A percentile compares a stretch with the other conserved stretches of the same genome.
Conservation (phyloP, 2,113 vertebrate genomes). For the Melierax canorus region DNA sequence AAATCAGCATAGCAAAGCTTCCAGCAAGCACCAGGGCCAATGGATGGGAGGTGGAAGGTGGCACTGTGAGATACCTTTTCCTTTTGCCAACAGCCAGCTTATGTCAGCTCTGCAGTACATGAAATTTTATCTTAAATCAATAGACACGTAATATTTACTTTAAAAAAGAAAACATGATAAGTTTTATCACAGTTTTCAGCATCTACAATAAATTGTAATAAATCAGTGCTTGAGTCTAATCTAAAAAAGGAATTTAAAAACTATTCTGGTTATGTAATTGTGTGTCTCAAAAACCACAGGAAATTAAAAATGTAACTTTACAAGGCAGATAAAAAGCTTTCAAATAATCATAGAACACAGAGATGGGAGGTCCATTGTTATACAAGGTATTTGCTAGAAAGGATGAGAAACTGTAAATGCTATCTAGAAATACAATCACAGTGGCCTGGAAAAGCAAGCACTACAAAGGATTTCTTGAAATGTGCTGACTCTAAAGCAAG, state of each 20-base stretch:
- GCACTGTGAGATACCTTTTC: not conserved
- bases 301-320: slow-evolving; percentile 30
- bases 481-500: not conserved
- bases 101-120: not conserved
- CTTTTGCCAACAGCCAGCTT: not conserved
- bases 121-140: not conserved
- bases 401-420: not conserved
- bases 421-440: slow-evolving; percentile 17
- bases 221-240: not conserved
- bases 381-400: not conserved
- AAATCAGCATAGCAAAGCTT: not conserved
- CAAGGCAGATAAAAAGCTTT: not conserved
- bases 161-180: not conserved
- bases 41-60: not conserved
- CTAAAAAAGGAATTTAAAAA: not conserved
- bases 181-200: not conserved
- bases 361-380: not conserved
- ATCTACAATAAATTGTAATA: not conserved
- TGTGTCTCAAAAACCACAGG: not conserved
- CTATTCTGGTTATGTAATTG: not conserved
- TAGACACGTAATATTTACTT: not conserved
- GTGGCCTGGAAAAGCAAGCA: not conserved
- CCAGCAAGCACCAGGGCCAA: not conserved
- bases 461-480: not conserved
- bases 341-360: not conserved